phyloP scores from a whole-genome alignment of 2,888 invertebrate genomes.

The Cheilosia scutellata region DNA sequence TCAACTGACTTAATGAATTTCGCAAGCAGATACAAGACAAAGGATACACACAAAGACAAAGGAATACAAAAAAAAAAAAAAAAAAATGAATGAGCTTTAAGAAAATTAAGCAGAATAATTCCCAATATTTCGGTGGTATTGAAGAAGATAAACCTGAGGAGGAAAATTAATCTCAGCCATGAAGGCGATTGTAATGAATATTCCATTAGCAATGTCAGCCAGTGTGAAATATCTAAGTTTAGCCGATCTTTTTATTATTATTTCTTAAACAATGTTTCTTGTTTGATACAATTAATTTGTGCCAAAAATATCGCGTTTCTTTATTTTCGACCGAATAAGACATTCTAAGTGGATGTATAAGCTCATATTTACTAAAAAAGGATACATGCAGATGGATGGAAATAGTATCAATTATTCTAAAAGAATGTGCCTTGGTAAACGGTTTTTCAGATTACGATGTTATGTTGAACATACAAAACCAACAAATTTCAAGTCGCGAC shows the following conservation, averaged over 20 bases:
- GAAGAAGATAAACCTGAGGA: background rate
- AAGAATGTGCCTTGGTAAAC: too few relatives aligned
- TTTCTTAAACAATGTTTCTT: background rate
- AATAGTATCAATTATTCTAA: too few relatives aligned
- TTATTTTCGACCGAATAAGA: too few relatives aligned
- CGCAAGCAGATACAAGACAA: conserved; percentile 10
- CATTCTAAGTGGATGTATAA: too few relatives aligned
- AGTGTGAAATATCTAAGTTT: background rate
- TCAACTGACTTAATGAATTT: conserved; percentile 66
- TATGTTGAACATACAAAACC: too few relatives aligned
- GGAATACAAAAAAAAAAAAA: conserved; percentile 18
- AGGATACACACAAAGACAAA: conserved; percentile 16
- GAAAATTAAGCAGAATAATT: conserved; percentile 33
- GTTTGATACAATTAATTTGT: background rate
- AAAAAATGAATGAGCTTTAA: background rate
- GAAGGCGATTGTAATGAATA: conserved; percentile 47
- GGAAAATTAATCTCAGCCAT: conserved; percentile 1
- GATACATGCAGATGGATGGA: too few relatives aligned
- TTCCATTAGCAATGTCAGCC: conserved; percentile 41
- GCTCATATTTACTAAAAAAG: too few relatives aligned
- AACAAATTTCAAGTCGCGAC: too few relatives aligned
- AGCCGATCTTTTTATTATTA: background rate
- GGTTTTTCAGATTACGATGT: too few relatives aligned
- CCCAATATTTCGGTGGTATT: conserved; percentile 14
- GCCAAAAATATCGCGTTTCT: too few relatives aligned